Evolutionary conservation across 2,113 vertebrate genomes (phyloP).

Genomic region (Ibidorhyncha struthersii): DNA sequence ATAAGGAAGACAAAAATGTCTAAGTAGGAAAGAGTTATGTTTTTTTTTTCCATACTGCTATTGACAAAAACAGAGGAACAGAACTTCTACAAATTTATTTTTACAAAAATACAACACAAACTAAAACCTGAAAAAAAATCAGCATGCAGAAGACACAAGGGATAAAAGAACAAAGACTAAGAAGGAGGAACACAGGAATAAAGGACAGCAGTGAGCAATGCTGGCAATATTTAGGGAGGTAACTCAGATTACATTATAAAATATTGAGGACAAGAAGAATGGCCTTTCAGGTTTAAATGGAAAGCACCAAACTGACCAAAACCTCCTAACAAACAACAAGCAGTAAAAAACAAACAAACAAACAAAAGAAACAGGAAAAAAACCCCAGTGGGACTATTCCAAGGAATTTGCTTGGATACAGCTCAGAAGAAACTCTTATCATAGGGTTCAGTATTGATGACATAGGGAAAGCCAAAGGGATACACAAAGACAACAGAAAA

Average conservation of each 20-base stretch:
- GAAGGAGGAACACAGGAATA: neutral
- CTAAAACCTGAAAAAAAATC: neutral
- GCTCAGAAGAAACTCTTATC: neutral
- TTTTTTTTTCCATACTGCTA: fast-evolving
- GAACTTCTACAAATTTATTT: neutral
- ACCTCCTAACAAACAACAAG: neutral
- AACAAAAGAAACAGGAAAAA: too few species aligned
- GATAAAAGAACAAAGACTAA: neutral
- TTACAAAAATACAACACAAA: neutral
- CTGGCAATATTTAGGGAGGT: neutral
- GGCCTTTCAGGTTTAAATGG: neutral
- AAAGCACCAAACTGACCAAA: neutral
- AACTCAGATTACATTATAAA: neutral
- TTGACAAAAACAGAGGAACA: neutral
- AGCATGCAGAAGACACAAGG: neutral
- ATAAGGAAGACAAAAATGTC: neutral
- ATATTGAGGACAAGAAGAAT: neutral
- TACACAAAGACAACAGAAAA: fast-evolving
- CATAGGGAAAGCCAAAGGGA: fast-evolving
- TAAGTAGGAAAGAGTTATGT: neutral
- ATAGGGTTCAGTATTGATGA: neutral
- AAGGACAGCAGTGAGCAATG: neutral
- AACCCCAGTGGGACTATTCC: neutral
- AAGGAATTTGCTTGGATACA: neutral
- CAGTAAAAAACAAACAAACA: neutral